Base-by-base conservation (phyloP, 1,140 invertebrate genomes). In the Lycorma delicatula region DNA sequence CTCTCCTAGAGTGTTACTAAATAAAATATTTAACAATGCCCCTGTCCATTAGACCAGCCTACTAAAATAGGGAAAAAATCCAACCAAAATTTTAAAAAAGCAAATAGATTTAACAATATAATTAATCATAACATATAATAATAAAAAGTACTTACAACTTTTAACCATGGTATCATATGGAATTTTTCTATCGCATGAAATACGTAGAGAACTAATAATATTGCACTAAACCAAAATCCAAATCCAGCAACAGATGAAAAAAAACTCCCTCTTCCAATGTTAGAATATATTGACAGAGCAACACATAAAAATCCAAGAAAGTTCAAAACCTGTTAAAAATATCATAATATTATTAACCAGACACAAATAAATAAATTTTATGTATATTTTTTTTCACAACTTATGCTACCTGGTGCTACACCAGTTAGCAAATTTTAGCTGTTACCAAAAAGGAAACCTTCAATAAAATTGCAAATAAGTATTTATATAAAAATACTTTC, bases 171-270 rank as follows among this genome's bases (percentile, higher is more conserved):
- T 55, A 94, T 85, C 70, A 81, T 86, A 68, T 85, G 85, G 64
- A 89, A 84, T 69, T 86, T 89, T 67, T 92, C 87, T 58, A 93
- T 77, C 11, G 93, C 78, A 68, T 94, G 89, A 68, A 93, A 89
- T 50, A 91, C 67, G 71, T 93, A 93, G 54, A 93, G 79, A 0
- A 83, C 77, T 16, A 93, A 79, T 13, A 93, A 71, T 41, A 91
- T 84, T 12, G 84, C 81, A 0, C 87, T 91, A 58, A 88, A 84
- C 81, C 89, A 90, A 66, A 94, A 86, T n/a, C 86, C 91, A 22
- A 80, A 80, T 79, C 89, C 89, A 0, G 89, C 78, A 1, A 93
- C 86, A 68, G 88, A 87, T 68, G 82, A 86, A 70, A 90, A 91
- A 80, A 82, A 93, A 26, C 72, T 70, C 38, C 77, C 79, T 56